phyloP scores from a whole-genome alignment of 37 sponge, comb jelly and placozoan genomes.

The Chondrilla cf. caribensis region DNA sequence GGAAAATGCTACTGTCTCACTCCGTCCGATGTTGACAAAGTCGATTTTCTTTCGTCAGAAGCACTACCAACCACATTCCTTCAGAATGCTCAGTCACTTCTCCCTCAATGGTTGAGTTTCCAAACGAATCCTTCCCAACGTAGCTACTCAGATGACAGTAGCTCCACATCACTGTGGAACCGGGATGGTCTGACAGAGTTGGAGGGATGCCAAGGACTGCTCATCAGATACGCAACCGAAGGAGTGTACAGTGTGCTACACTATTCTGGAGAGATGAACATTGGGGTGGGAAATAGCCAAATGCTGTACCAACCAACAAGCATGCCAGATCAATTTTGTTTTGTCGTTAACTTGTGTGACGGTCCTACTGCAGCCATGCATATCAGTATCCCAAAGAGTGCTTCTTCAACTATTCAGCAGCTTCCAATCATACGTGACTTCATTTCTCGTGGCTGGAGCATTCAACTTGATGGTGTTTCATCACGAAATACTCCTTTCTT shows the following conservation, averaged over 20 bases:
- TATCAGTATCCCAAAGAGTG: constrained; percentile 16
- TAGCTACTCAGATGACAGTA: background rate
- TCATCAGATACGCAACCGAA: background rate
- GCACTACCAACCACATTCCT: background rate
- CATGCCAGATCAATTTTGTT: background rate
- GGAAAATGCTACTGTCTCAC: constrained; percentile 15
- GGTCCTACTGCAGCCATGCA: background rate
- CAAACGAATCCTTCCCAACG: background rate
- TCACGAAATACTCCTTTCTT: too few species aligned
- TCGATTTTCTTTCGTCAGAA: background rate
- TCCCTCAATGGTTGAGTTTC: background rate
- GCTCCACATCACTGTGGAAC: background rate
- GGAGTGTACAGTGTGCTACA: background rate
- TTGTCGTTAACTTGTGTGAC: constrained; percentile 19
- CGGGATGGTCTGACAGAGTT: background rate
- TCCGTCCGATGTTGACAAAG: background rate
- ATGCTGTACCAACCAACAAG: background rate
- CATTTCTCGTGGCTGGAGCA: constrained; percentile 3
- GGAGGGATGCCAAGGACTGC: background rate
- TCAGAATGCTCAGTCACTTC: background rate
- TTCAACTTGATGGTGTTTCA: background rate
- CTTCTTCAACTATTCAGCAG: background rate
- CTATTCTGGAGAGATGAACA: background rate
- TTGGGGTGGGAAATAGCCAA: background rate
- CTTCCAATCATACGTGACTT: constrained; percentile 1